Base-by-base conservation (phyloP, 2,113 vertebrate genomes). In the Polyodon spathula region DNA sequence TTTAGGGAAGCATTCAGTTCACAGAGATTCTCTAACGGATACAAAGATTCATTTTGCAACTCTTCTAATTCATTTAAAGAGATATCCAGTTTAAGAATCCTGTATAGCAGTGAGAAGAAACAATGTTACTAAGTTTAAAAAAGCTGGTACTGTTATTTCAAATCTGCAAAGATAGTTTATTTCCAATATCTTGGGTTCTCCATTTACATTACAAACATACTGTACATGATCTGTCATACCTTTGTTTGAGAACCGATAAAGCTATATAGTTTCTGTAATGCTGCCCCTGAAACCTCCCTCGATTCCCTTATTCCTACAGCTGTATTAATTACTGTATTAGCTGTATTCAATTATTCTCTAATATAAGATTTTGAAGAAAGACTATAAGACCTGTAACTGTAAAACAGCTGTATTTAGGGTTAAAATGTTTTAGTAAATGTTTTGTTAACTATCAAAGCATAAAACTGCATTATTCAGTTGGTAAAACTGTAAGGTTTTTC, bases 31-130 rank as follows among this genome's bases (percentile, higher is more conserved):
- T 64, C 37, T 55, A 60, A 63, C 7, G 62, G 54, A 40, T 64
- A 67, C 58, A 76, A 27, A 0, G 14, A 54, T 42, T 68, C 69
- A 60, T 57, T 57, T 46, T 67, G 59, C 54, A 76, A 44, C 39
- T 75, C 64, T 66, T 69, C 62, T 62, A 81, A 65, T 61, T 76
- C 75, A 40, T 70, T 73, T 62, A 55, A 63, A 65, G 68, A 73
- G 56, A 75, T 56, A 58, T 78, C 74, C 65, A 66, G 17, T 65
- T 71, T 71, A 58, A 82, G 12, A 0, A 69, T 52, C 62, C 71
- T 63, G 56, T 70, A 43, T 63, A 70, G 75, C 64, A 57, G 69
- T 48, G 11, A 55, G 37, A 62, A 69, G 17, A 64, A 61, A 57
- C 4, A 44, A 37, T 37, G 7, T 0, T 54, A 58, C 10, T 41